Conservation (phyloP, 64 coral and sea anemone species). For the Porites lutea region DNA sequence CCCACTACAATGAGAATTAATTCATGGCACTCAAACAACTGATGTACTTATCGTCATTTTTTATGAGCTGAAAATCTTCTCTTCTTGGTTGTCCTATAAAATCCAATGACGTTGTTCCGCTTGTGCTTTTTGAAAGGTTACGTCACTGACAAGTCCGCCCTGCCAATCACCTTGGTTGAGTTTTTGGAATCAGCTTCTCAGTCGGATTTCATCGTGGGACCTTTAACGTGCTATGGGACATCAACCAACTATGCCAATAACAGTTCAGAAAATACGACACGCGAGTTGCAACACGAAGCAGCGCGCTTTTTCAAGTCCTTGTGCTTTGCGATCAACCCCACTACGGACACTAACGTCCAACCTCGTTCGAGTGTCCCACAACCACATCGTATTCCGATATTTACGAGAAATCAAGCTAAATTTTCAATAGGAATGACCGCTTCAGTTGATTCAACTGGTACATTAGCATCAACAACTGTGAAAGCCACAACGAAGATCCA, state of each 20-base stretch:
- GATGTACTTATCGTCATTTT: too few relatives aligned
- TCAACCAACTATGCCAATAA: neutral
- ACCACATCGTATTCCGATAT: neutral
- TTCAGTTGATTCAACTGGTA: neutral
- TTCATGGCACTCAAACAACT: too few relatives aligned
- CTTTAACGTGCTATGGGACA: slow-evolving; percentile 53
- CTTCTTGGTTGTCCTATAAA: too few relatives aligned
- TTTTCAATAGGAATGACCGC: neutral
- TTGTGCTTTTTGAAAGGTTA: slow-evolving; percentile 20
- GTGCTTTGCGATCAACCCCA: neutral
- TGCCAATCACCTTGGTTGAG: neutral
- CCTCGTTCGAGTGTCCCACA: neutral
- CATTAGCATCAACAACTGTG: neutral
- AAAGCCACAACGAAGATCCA: neutral
- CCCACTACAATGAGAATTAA: too few relatives aligned
- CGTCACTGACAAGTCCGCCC: slow-evolving; percentile 19
- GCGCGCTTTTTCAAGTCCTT: slow-evolving; percentile 1
- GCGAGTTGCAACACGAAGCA: neutral
- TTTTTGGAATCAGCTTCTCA: neutral
- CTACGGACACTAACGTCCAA: neutral
- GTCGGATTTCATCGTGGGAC: slow-evolving; percentile 51
- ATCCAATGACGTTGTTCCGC: too few relatives aligned
- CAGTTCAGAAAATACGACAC: neutral
- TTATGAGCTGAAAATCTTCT: too few relatives aligned
- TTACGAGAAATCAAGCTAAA: neutral